Base-by-base conservation (phyloP, 2,888 invertebrate species). In the Byasa hedistus region DNA sequence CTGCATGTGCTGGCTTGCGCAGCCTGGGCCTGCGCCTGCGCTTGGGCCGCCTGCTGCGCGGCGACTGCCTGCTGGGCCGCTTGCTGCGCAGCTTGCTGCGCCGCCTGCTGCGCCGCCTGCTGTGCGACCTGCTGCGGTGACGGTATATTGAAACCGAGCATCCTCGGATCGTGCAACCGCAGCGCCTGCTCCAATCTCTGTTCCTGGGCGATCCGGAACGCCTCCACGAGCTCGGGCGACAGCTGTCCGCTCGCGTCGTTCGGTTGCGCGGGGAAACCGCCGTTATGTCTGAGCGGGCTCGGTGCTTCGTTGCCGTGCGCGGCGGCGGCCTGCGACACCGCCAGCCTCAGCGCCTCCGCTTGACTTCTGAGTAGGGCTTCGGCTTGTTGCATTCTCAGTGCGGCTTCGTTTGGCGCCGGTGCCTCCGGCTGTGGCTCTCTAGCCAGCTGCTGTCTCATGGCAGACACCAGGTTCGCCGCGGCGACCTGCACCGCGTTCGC, bases 141-240 rank as follows among this genome's bases (percentile, higher is more conserved):
- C 10, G 92, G 90, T 68, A 96, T 85, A 75, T 96, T 94, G 81
- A 96, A 96, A 58, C 96, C 96, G 70, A 96, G 86, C 81, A 96
- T 95, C 73, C 96, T 93, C 2, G 96, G 96, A 79, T 96, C 96
- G 82, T 96, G 96, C 76, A 97, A 92, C 79, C 96, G 94, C 74
- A 97, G 86, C 48, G 96, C 96, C 77, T 97, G 96, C 79, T 96
- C 96, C 78, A 97, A 84, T 76, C 96, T 93, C 82, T 96, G 96
- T 75, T 96, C 96, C 75, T 95, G 95, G 44, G 95, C 93, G 75
- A 95, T 87, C 81, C 95, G 90, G 71, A 95, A 92, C 7, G 95
- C 95, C 82, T 95, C 95, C 21, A 94, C 94, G 71, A 96, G 85
- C 78, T 96, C 95, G 2, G 95, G 94, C 70, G 94, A 94, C 68